Percentiles rank a stretch among this genome's conserved stretches.
Evolutionary conservation across 2,888 invertebrate species (phyloP).

Genomic region (Eristalinus aeneus): DNA sequence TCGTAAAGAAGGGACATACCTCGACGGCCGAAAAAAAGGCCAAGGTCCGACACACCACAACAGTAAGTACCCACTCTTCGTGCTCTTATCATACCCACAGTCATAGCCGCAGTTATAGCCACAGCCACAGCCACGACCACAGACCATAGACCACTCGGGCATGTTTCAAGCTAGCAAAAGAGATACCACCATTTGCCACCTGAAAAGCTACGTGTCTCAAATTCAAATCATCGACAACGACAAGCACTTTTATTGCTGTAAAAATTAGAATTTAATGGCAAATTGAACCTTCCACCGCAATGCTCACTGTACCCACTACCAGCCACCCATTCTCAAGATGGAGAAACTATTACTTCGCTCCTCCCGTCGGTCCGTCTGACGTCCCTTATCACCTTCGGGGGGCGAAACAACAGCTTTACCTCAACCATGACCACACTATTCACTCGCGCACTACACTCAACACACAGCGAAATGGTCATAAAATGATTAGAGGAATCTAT

Average conservation of each 20-base stretch:
- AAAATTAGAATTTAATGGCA: conserved; percentile 57
- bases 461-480: conserved; percentile 55
- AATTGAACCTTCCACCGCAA: conserved; percentile 34
- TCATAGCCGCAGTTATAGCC: too few species aligned
- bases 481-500: conserved; percentile 70
- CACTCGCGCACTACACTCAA: conserved; percentile 47
- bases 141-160: background rate
- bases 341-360: conserved; percentile 7
- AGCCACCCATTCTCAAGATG: conserved; percentile 38
- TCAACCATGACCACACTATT: conserved; percentile 66
- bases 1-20: conserved; percentile 20
- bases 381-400: background rate
- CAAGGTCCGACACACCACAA: conserved; percentile 32
- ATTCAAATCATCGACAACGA: conserved; percentile 25
- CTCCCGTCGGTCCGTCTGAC: too few species aligned
- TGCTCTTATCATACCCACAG: too few species aligned
- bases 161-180: conserved; percentile 14
- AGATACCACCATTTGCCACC: conserved; percentile 33
- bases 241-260: conserved; percentile 38
- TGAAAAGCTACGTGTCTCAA: conserved; percentile 42
- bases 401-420: conserved; percentile 37
- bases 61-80: background rate
- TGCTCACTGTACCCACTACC: background rate
- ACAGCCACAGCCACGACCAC: too few species aligned
- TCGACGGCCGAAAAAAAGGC: conserved; percentile 3